Conservation (phyloP, 2,113 vertebrate genomes). For the Axis porcinus region DNA sequence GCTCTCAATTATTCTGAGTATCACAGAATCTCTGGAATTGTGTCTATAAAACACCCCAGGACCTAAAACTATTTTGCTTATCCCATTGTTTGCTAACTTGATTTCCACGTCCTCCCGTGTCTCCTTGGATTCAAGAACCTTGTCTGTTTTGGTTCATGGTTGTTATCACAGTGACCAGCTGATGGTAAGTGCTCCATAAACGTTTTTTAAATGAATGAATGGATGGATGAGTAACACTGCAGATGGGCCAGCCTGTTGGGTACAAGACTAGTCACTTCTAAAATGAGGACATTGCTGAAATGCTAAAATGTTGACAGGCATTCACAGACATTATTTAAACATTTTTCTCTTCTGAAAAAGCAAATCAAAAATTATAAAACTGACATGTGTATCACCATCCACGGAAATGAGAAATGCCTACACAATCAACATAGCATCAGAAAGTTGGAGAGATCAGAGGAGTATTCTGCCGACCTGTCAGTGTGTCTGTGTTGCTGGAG, state of each 20-base stretch:
- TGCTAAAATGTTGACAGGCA: not conserved
- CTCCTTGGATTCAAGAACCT: not conserved
- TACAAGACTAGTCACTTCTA: not conserved
- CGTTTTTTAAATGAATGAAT: not conserved
- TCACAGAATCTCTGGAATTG: not conserved
- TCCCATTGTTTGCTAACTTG: not conserved
- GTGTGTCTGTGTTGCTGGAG: not conserved
- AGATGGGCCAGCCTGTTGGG: not conserved
- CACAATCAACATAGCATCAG: too few relatives aligned
- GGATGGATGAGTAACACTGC: not conserved
- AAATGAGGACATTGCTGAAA: not conserved
- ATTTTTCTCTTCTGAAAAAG: not conserved
- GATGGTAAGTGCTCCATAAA: not conserved
- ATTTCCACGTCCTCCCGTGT: not conserved
- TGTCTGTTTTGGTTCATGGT: not conserved
- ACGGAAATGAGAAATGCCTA: not conserved
- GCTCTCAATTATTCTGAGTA: not conserved
- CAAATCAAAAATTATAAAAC: not conserved
- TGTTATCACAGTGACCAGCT: not conserved
- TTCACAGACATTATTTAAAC: not conserved
- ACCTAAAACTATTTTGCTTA: not conserved
- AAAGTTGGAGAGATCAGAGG: not conserved
- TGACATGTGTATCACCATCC: not conserved
- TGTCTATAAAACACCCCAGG: not conserved
- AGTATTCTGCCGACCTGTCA: not conserved